A percentile compares a stretch with the other conserved stretches of the same genome.
Conservation (phyloP, 2,888 invertebrate species). For the Troides helena region DNA sequence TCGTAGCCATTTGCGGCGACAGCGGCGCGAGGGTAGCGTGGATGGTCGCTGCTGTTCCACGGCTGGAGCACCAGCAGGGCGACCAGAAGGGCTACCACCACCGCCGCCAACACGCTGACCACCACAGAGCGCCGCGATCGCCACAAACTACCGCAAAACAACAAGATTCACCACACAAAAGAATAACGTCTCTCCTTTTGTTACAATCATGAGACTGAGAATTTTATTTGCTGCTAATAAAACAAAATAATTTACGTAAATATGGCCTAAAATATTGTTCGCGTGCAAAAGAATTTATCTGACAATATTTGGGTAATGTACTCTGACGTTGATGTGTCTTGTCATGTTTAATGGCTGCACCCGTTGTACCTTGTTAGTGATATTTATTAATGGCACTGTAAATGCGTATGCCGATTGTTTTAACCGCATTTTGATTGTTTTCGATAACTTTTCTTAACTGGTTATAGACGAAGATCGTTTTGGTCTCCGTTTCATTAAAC, state of each 20-base stretch:
- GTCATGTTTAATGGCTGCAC: conserved; percentile 23
- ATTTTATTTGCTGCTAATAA: conserved; percentile 6
- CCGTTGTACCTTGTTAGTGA: conserved; percentile 10
- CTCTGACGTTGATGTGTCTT: neutral
- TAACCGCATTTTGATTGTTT: too few species aligned
- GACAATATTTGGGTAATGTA: conserved; percentile 9
- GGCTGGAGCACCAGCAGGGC: conserved; percentile 71
- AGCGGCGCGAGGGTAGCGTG: conserved; percentile 75
- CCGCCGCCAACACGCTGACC: conserved; percentile 65
- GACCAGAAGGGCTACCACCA: conserved; percentile 66
- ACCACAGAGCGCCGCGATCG: conserved; percentile 55
- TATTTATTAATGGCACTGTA: neutral
- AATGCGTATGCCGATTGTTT: too few species aligned
- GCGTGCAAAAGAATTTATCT: conserved; percentile 16
- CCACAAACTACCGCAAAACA: conserved; percentile 38
- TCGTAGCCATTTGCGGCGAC: conserved; percentile 87
- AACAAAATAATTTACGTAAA: conserved; percentile 19
- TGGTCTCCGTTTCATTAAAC: too few species aligned
- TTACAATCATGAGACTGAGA: conserved; percentile 18
- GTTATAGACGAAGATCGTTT: too few species aligned
- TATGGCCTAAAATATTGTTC: conserved; percentile 17
- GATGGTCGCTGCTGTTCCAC: conserved; percentile 59
- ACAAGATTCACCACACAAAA: conserved; percentile 16
- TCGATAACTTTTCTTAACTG: too few species aligned
- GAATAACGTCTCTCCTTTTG: conserved; percentile 3